A percentile compares a stretch with the other conserved stretches of the same genome.
Evolutionary conservation across 2,888 invertebrate genomes (phyloP).

Genomic region (Zelleria hepariella): DNA sequence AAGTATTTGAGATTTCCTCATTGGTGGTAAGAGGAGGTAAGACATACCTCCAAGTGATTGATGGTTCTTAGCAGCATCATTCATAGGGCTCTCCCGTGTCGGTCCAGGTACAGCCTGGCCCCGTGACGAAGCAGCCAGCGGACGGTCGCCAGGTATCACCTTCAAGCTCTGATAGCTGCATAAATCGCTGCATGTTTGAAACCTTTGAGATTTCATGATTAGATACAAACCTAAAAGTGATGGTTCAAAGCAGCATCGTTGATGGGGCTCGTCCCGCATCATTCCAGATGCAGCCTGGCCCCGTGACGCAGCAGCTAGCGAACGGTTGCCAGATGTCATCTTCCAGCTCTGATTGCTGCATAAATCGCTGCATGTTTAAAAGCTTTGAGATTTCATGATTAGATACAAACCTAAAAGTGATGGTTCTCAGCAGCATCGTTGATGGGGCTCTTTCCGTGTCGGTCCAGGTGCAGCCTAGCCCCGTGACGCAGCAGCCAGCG

Average conservation of each 20-base stretch:
- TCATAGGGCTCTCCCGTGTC: slow-evolving; percentile 91
- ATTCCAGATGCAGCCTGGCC: slow-evolving; percentile 84
- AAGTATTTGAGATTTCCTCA: too few relatives aligned
- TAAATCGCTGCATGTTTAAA: too few relatives aligned
- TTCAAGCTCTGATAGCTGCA: too few relatives aligned
- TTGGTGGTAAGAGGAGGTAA: too few relatives aligned
- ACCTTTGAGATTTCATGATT: too few relatives aligned
- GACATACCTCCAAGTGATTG: slow-evolving; percentile 88
- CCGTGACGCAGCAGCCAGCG: slow-evolving; percentile 89
- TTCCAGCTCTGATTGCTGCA: too few relatives aligned
- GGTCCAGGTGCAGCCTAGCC: slow-evolving; percentile 84
- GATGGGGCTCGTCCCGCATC: slow-evolving; percentile 91
- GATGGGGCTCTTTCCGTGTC: slow-evolving; percentile 90
- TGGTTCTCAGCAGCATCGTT: slow-evolving; percentile 87
- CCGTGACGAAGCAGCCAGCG: slow-evolving; percentile 89
- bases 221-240: slow-evolving; percentile 87
- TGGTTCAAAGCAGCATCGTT: slow-evolving; percentile 94
- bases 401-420: too few relatives aligned
- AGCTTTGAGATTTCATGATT: too few relatives aligned
- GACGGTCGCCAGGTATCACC: slow-evolving; percentile 83
- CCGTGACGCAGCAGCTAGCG: slow-evolving; percentile 89
- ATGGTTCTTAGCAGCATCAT: slow-evolving; percentile 92
- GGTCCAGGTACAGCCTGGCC: slow-evolving; percentile 84
- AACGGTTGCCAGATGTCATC: slow-evolving; percentile 83
- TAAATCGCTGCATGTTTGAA: too few relatives aligned